phyloP scores from a whole-genome alignment of 2,113 vertebrate species.

The Kobus ellipsiprymnus region DNA sequence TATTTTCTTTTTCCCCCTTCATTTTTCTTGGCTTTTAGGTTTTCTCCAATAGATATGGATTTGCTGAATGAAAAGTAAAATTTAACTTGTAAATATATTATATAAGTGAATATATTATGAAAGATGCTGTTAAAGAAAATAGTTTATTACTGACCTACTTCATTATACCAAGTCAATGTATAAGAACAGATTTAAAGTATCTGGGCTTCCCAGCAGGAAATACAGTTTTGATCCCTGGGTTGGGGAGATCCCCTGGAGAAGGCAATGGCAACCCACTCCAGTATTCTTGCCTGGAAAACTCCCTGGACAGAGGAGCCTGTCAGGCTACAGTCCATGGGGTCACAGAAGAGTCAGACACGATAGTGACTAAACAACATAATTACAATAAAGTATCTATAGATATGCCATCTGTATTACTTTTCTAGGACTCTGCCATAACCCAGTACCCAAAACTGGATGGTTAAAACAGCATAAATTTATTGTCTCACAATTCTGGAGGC shows the following conservation, averaged over 20 bases:
- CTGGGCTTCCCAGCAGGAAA: background rate
- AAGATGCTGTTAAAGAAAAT: background rate
- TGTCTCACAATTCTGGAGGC: background rate
- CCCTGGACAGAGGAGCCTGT: background rate
- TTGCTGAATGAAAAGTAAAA: conserved; percentile 8
- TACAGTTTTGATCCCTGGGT: background rate
- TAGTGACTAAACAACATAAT: background rate
- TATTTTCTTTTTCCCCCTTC: background rate
- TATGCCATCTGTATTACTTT: background rate
- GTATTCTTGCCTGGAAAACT: background rate
- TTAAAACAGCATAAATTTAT: background rate
- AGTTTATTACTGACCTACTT: background rate
- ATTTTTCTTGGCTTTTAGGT: background rate
- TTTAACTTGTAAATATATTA: background rate
- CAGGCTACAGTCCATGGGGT: background rate
- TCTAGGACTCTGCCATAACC: background rate
- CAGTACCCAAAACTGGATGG: background rate
- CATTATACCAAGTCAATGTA: background rate
- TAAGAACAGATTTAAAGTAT: background rate
- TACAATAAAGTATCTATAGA: background rate
- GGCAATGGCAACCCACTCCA: background rate
- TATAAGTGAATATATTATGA: background rate
- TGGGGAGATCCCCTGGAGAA: background rate
- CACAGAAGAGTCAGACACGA: background rate
- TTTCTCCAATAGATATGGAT: background rate